Evolutionary conservation across 2,888 invertebrate species (phyloP), one percentile per base, ranked within the genome.

Genomic region (Pollenia amentaria): DNA sequence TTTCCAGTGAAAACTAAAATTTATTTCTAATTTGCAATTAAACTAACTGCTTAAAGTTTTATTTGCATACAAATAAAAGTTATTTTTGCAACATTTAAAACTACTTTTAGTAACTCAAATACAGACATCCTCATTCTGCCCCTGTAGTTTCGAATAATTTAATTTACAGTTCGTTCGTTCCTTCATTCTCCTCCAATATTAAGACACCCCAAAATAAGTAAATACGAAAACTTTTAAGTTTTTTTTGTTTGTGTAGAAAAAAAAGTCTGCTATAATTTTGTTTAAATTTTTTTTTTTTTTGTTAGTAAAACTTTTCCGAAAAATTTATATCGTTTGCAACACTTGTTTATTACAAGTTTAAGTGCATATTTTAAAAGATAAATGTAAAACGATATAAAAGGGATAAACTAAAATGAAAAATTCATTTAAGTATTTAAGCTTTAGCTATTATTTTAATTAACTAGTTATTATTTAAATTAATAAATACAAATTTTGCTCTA

Each of bases 21-120:
- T 44, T 60, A 69, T 70, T 60, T 51, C 79, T 70, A 70, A 79
- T 72, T 79, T 70, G 62, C 79, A 70, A 62, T 79, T 79, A 70
- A 60, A 70, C 62, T 10, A 62, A 70, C 18, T 62, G 51, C 29
- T 72, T 53, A 53, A 64, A 79, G 18, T 64, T 72, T 70, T 53
- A 72, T 79, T 64, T 79, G 62, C 51, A 44, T 72, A 44, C 16
- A 40, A 79, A 70, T 51, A 29, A 53, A 79, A 79, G 64, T 21
- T 79, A 70, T 16, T 70, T 62, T 70, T 44, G 60, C 29, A 72
- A 70, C 51, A 79, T 72, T 79, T 79, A 2, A 72, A 79, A 79
- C 62, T 64, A 79, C 51, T 64, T 64, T 46, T 46, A 51, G 70
- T 44, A 42, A 44, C 14, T 62, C 76, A 70, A 53, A 70, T 4